phyloP scores from a whole-genome alignment of 2,113 vertebrate genomes.

The Ariopsis seemanni region DNA sequence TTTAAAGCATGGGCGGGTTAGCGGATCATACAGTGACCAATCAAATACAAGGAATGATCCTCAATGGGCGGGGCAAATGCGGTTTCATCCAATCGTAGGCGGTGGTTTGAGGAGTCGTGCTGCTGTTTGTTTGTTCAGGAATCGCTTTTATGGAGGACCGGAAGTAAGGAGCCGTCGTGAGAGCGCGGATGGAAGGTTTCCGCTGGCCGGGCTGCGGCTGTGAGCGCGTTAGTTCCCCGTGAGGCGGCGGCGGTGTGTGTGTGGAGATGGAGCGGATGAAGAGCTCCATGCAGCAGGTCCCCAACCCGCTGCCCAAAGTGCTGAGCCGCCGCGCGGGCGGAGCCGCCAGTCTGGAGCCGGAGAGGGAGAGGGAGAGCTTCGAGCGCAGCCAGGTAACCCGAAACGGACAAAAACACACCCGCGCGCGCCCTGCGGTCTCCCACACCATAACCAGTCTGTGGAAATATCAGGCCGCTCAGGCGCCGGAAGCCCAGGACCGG shows the following conservation, averaged over 20 bases:
- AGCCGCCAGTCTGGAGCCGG: slow-evolving; percentile 78
- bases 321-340: slow-evolving; percentile 78
- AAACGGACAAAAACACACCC: no score
- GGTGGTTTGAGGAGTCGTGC: slow-evolving; percentile 54
- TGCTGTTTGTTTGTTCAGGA: slow-evolving; percentile 3
- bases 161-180: background rate
- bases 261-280: slow-evolving; percentile 82
- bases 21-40: background rate
- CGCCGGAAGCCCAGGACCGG: background rate
- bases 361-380: slow-evolving; percentile 86
- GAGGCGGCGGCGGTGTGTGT: background rate
- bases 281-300: slow-evolving; percentile 87
- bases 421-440: no score
- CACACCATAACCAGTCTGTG: no score
- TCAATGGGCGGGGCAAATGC: slow-evolving; percentile 43
- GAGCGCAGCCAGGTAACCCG: slow-evolving; percentile 81
- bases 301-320: slow-evolving; percentile 86
- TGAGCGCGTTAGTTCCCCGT: background rate
- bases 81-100: slow-evolving; percentile 51
- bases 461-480: no score
- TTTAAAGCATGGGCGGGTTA: background rate
- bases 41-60: background rate
- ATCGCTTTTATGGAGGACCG: background rate
- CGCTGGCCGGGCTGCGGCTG: slow-evolving; percentile 28
- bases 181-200: background rate